Conservation (phyloP, 2,888 invertebrate genomes). For the Drosophila bunnanda region DNA sequence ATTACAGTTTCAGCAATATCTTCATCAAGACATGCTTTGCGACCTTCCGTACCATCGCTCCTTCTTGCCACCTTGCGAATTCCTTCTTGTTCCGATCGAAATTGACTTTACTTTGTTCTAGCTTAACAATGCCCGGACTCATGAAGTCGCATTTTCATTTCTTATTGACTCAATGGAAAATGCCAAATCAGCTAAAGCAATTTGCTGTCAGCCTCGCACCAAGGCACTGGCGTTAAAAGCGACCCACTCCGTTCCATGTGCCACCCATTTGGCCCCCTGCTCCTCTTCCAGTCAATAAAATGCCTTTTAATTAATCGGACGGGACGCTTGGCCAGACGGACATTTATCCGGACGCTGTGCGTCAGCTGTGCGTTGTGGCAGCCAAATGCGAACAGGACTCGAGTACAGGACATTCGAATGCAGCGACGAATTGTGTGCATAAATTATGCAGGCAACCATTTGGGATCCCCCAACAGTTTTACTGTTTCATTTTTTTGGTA, state of each 20-base stretch:
- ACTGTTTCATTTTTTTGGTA: slow-evolving; percentile 1
- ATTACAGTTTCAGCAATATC: background rate
- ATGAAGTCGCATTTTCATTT: slow-evolving; percentile 18
- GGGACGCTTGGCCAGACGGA: slow-evolving; percentile 60
- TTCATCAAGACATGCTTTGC: slow-evolving; percentile 1
- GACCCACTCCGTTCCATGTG: slow-evolving; percentile 3
- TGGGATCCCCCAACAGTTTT: slow-evolving; percentile 35
- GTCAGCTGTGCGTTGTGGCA: slow-evolving; percentile 60
- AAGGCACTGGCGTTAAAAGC: slow-evolving; percentile 32
- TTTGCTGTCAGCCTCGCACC: slow-evolving; percentile 30
- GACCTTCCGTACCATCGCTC: background rate
- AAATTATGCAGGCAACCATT: slow-evolving; percentile 74
- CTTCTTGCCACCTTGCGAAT: slow-evolving; percentile 1
- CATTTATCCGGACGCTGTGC: slow-evolving; percentile 16
- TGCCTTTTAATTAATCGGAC: slow-evolving; percentile 75
- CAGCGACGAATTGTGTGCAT: slow-evolving; percentile 74
- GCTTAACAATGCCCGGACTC: background rate
- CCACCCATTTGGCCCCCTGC: background rate
- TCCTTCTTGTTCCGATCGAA: slow-evolving; percentile 1
- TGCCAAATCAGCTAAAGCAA: slow-evolving; percentile 43
- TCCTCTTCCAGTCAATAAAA: slow-evolving; percentile 67
- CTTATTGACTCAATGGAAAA: slow-evolving; percentile 39
- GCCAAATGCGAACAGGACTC: slow-evolving; percentile 36
- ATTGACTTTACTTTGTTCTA: slow-evolving; percentile 28
- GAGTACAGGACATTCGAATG: slow-evolving; percentile 59